These are phyloP conservation scores for Macrophya alboannulata DNA, from an alignment of 2,888 invertebrate species.

Conservation along the genomic window DNA sequence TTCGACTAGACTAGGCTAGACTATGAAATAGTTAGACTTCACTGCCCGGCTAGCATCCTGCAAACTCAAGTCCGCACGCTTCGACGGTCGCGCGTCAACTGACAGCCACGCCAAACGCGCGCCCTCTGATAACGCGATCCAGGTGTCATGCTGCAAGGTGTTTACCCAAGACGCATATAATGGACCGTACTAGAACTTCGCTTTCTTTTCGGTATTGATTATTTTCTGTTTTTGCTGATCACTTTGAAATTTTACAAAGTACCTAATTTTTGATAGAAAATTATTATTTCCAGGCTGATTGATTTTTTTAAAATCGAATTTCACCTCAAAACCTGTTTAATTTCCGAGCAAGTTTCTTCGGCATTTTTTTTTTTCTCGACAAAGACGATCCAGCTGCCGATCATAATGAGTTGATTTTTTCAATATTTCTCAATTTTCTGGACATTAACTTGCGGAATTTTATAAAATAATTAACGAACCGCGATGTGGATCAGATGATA, in stretches of 20 bases:
- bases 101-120: slow-evolving; percentile 44
- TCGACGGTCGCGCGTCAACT: slow-evolving; percentile 55
- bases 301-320: too few relatives aligned
- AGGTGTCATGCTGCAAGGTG: slow-evolving; percentile 27
- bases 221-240: not conserved
- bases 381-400: not conserved
- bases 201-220: not conserved
- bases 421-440: not conserved
- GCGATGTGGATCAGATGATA: not conserved
- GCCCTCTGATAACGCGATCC: slow-evolving; percentile 48
- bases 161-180: not conserved
- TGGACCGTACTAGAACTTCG: not conserved
- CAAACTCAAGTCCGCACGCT: slow-evolving; percentile 36
- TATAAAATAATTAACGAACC: not conserved
- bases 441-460: not conserved
- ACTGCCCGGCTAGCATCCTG: not conserved
- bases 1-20: not conserved
- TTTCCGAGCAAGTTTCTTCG: too few relatives aligned
- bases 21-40: slow-evolving; percentile 1
- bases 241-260: too few relatives aligned
- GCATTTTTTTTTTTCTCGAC: not conserved
- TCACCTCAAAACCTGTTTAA: too few relatives aligned
- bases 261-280: too few relatives aligned
- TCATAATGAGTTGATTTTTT: not conserved
- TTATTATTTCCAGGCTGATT: too few relatives aligned